phyloP scores from a whole-genome alignment of 2,888 invertebrate genomes.

The Ornithoptera priamus region DNA sequence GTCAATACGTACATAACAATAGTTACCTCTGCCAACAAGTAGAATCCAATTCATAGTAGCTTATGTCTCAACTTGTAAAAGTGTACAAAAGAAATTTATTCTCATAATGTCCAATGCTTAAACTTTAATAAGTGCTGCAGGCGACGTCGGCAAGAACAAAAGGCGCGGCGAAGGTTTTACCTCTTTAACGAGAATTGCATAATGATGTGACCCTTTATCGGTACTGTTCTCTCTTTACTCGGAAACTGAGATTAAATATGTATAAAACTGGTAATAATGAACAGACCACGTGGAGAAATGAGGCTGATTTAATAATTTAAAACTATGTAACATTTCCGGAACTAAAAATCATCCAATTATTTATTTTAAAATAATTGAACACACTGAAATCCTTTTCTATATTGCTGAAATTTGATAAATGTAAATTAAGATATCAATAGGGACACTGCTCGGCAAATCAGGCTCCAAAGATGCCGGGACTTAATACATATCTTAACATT shows the following conservation, averaged over 20 bases:
- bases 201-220: conserved; percentile 31
- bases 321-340: background rate
- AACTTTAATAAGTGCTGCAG: conserved; percentile 26
- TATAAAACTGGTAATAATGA: conserved; percentile 24
- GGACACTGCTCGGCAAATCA: too few species aligned
- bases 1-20: too few species aligned
- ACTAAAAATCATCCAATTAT: conserved; percentile 10
- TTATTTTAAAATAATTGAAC: background rate
- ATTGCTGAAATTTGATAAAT: too few species aligned
- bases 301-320: background rate
- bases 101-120: conserved; percentile 11
- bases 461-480: too few species aligned
- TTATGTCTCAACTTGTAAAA: background rate
- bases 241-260: conserved; percentile 24
- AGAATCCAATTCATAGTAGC: too few species aligned
- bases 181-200: conserved; percentile 33
- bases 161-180: conserved; percentile 28
- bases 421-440: too few species aligned
- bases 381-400: background rate
- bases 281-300: conserved; percentile 8
- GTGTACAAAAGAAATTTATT: conserved; percentile 1
- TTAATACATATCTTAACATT: too few species aligned
- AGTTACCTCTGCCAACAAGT: too few species aligned
- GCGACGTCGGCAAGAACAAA: conserved; percentile 28
- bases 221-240: conserved; percentile 20